Evolutionary conservation across 1,140 invertebrate genomes (phyloP).

Genomic region (Ceratosolen solmsi): DNA sequence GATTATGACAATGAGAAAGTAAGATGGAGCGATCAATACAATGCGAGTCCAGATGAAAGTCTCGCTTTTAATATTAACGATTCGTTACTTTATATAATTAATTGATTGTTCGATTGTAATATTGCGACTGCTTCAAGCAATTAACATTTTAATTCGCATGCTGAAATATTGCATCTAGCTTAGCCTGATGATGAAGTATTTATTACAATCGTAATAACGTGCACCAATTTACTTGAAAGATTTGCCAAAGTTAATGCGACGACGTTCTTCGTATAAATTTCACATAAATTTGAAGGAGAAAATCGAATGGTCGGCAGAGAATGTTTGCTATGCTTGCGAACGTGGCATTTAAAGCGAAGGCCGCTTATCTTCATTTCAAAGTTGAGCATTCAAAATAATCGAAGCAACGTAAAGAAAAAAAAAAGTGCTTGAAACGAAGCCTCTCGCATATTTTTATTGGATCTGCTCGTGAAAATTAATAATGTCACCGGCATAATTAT

Average conservation of each 20-base stretch:
- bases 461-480: not conserved
- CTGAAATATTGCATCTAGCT: too few species aligned
- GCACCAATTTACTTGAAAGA: not conserved
- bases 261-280: not conserved
- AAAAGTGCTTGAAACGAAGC: not conserved
- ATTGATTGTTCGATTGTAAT: not conserved
- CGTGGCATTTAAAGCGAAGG: not conserved
- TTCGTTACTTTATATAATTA: too few species aligned
- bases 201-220: not conserved
- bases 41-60: too few species aligned
- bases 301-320: not conserved
- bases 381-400: not conserved
- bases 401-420: not conserved
- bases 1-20: too few species aligned
- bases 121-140: not conserved
- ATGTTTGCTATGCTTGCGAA: not conserved
- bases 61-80: too few species aligned
- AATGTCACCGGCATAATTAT: too few species aligned
- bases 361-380: not conserved
- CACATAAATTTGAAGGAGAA: not conserved
- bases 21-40: too few species aligned
- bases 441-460: not conserved
- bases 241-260: not conserved
- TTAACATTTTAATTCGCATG: not conserved
- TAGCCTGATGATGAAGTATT: too few species aligned